These are phyloP conservation scores for Amiota mariae DNA, from an alignment of 2,888 invertebrate species.

Conservation along the genomic window DNA sequence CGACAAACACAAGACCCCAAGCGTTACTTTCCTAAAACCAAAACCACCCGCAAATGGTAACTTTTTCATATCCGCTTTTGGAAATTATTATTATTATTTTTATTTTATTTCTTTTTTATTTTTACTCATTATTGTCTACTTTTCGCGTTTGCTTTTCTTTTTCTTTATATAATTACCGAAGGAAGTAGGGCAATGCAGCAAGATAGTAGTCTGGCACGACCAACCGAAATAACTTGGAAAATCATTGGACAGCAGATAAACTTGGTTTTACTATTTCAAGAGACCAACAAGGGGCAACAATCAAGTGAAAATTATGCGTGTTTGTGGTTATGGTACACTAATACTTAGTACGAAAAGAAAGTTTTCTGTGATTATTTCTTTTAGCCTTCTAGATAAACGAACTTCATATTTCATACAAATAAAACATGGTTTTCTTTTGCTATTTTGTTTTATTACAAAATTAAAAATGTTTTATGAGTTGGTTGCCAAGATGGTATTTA, in stretches of 20 bases:
- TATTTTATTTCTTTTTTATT: background rate
- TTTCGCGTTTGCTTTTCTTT: background rate
- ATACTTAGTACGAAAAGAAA: too few species aligned
- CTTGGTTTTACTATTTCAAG: conserved; percentile 16
- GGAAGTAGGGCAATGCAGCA: conserved; percentile 38
- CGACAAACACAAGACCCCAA: conserved; percentile 33
- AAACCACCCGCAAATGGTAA: conserved; percentile 12
- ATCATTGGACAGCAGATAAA: too few species aligned
- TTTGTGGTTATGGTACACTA: too few species aligned
- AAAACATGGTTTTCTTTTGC: too few species aligned
- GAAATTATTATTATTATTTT: conserved; percentile 11
- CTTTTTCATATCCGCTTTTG: conserved; percentile 34
- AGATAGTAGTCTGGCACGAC: conserved; percentile 25
- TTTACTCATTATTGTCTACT: conserved; percentile 1
- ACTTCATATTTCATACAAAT: too few species aligned
- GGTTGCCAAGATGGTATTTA: too few species aligned
- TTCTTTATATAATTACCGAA: conserved; percentile 37
- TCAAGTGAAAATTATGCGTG: conserved; percentile 16
- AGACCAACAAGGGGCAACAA: too few species aligned
- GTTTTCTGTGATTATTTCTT: too few species aligned
- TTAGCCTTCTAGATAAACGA: too few species aligned
- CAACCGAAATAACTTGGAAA: background rate
- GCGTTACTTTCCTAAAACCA: background rate
- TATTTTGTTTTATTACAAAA: too few species aligned
- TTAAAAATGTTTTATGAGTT: too few species aligned